phyloP scores from a whole-genome alignment of 30 jellyfish, hydroid and myxozoan genomes.

The Rhopilema esculentum region DNA sequence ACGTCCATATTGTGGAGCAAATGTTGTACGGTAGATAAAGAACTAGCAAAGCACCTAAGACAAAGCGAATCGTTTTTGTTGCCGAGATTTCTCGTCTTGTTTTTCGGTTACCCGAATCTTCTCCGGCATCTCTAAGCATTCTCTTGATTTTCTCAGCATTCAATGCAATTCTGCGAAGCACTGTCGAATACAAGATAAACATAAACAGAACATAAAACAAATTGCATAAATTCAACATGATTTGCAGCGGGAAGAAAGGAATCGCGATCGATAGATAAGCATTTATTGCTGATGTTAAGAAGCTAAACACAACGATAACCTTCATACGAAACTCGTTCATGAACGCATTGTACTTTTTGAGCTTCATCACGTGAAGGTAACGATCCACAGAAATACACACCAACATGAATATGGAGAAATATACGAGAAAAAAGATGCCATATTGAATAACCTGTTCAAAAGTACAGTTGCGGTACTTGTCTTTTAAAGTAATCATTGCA shows the following conservation, averaged over 20 bases:
- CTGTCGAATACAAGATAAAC: slow-evolving; percentile 2
- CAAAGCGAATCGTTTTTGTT: slow-evolving; percentile 26
- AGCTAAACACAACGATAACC: not conserved
- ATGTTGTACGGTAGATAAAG: slow-evolving; percentile 42
- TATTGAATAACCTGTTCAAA: slow-evolving; percentile 33
- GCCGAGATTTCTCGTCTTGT: slow-evolving; percentile 8
- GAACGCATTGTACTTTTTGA: not conserved
- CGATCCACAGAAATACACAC: slow-evolving; percentile 52
- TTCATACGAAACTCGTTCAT: slow-evolving; percentile 14
- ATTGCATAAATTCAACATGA: not conserved
- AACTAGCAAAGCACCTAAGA: slow-evolving; percentile 13
- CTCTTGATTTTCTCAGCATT: slow-evolving; percentile 1
- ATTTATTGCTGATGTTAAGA: slow-evolving; percentile 1
- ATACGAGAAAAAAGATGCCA: slow-evolving; percentile 9
- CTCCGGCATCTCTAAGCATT: not conserved
- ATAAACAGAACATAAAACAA: not conserved
- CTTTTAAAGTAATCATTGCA: slow-evolving; percentile 1
- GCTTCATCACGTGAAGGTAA: slow-evolving; percentile 12
- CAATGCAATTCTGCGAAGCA: slow-evolving; percentile 10
- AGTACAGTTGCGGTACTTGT: slow-evolving; percentile 27
- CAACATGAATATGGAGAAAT: slow-evolving; percentile 49
- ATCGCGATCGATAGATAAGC: slow-evolving; percentile 4
- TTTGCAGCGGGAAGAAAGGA: slow-evolving; percentile 37
- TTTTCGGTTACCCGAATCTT: not conserved
- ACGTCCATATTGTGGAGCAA: slow-evolving; percentile 6